These are phyloP conservation scores for Cryptoblepharus egeriae DNA, from an alignment of 2,797 vertebrate species.

Conservation along the genomic window DNA sequence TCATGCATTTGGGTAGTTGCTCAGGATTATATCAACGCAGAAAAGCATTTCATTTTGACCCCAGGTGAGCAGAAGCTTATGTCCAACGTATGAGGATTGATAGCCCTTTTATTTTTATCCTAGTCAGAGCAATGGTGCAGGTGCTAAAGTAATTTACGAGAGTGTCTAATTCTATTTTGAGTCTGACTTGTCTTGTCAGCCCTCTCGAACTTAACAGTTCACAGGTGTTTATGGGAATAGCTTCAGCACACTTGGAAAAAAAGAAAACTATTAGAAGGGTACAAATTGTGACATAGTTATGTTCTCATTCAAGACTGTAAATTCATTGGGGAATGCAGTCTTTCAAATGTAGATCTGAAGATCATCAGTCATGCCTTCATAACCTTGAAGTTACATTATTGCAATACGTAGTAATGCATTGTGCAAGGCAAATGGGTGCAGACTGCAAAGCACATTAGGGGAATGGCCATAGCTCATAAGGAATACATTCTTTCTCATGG, in stretches of 20 bases:
- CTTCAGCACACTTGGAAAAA: constrained; percentile 43
- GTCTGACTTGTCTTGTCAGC: constrained; percentile 51
- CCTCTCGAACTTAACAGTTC: constrained; percentile 41
- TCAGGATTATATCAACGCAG: neutral
- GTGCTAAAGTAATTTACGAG: constrained; percentile 42
- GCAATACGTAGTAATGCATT: neutral
- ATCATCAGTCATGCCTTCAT: neutral
- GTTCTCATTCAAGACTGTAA: neutral
- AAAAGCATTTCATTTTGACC: neutral
- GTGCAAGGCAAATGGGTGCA: neutral
- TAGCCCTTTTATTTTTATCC: constrained; percentile 30
- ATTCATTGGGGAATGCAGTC: neutral
- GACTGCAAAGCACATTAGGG: neutral
- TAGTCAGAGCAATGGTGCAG: constrained; percentile 29
- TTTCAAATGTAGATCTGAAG: constrained; percentile 8
- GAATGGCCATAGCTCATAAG: neutral
- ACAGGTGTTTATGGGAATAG: constrained; percentile 45
- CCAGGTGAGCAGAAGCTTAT: constrained; percentile 1
- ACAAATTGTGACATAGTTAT: constrained; percentile 14
- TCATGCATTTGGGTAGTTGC: neutral
- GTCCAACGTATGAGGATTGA: constrained; percentile 21
- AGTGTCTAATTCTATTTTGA: constrained; percentile 51
- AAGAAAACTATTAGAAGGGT: neutral
- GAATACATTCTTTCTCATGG: neutral
- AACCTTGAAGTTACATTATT: neutral